Percentiles rank a stretch among this genome's conserved stretches.
phyloP scores from a whole-genome alignment of 2,797 vertebrate species.

The Enoplosus armatus region DNA sequence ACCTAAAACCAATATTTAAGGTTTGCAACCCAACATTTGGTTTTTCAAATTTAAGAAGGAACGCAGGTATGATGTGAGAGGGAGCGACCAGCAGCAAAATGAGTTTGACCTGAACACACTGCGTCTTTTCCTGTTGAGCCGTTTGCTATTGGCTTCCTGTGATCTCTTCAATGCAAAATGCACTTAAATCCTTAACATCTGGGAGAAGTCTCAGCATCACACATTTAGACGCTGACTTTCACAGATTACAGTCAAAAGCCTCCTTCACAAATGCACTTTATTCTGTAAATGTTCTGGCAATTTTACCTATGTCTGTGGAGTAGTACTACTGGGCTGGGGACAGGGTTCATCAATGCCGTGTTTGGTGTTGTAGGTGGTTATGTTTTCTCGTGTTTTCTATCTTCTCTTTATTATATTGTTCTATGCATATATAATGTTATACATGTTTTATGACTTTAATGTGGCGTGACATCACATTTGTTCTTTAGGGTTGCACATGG shows the following conservation, averaged over 20 bases:
- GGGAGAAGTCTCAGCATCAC: constrained; percentile 20
- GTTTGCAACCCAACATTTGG: not conserved
- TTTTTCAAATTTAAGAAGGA: constrained; percentile 13
- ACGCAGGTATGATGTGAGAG: not conserved
- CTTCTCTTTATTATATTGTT: not conserved
- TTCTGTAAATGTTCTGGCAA: constrained; percentile 6
- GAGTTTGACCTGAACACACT: constrained; percentile 13
- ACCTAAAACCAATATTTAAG: constrained; percentile 37
- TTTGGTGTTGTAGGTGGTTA: not conserved
- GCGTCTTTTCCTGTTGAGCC: constrained; percentile 1
- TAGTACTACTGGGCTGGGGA: not conserved
- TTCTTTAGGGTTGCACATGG: not conserved
- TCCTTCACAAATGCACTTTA: not conserved
- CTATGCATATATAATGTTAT: not conserved
- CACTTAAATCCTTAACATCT: constrained; percentile 29
- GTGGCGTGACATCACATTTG: not conserved
- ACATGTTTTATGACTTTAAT: too few species aligned
- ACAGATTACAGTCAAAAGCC: constrained; percentile 8
- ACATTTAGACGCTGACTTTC: constrained; percentile 9
- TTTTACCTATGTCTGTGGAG: constrained; percentile 1
- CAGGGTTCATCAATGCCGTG: not conserved
- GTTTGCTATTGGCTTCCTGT: constrained; percentile 18
- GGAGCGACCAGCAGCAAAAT: not conserved
- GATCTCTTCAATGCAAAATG: constrained; percentile 29
- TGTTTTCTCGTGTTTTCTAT: not conserved